These are phyloP conservation scores for Metallyticus violacea DNA, from an alignment of 2,888 invertebrate genomes.

Conservation along the genomic window DNA sequence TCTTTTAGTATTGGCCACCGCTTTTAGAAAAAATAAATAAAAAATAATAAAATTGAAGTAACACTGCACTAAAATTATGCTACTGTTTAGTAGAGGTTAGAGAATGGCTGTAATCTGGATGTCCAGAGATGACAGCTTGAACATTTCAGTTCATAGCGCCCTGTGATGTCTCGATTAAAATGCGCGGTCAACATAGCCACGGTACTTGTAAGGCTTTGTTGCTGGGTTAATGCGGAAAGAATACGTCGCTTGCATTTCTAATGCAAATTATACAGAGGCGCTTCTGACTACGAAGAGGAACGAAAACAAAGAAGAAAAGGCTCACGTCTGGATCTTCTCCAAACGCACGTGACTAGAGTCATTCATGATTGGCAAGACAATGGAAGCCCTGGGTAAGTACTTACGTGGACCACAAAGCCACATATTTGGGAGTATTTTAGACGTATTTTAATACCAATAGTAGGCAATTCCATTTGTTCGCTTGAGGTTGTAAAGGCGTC, in stretches of 20 bases:
- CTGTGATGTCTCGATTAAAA: neutral
- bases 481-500: neutral
- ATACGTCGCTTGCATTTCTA: neutral
- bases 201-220: neutral
- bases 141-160: too few relatives aligned
- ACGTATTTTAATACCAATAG: neutral
- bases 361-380: constrained; percentile 10
- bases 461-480: neutral
- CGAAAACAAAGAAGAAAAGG: neutral
- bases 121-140: too few relatives aligned
- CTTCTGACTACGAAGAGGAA: neutral
- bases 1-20: too few relatives aligned
- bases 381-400: constrained; percentile 18
- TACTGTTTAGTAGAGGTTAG: too few relatives aligned
- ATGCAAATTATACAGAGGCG: neutral
- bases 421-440: neutral
- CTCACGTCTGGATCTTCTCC: neutral
- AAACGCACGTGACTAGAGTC: neutral
- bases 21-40: too few relatives aligned
- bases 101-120: too few relatives aligned
- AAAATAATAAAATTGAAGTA: too few relatives aligned
- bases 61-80: too few relatives aligned
- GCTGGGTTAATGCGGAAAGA: neutral
- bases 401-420: neutral
- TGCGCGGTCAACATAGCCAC: neutral